Conservation (phyloP, 2,888 invertebrate species). For the Cactoblastis cactorum region DNA sequence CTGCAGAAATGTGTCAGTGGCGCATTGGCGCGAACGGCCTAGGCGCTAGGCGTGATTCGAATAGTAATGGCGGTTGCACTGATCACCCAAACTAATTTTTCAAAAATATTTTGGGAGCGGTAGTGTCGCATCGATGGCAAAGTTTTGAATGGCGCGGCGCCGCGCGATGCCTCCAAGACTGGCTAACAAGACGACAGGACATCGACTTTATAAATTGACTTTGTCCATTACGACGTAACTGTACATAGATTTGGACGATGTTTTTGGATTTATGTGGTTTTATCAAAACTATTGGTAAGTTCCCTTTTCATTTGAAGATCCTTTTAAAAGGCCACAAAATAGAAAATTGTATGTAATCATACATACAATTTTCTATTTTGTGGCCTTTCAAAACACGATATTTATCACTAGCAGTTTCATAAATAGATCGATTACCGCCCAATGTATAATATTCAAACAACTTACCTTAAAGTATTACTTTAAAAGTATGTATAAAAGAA, state of each 20-base stretch:
- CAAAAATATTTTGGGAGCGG: slow-evolving; percentile 60
- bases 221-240: slow-evolving; percentile 67
- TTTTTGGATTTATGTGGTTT: slow-evolving; percentile 24
- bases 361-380: no score
- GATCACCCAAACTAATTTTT: slow-evolving; percentile 51
- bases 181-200: slow-evolving; percentile 66
- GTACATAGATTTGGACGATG: slow-evolving; percentile 44
- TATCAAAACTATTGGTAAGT: no score
- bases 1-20: slow-evolving; percentile 77
- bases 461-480: slow-evolving; percentile 49
- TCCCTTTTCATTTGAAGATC: no score
- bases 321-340: no score
- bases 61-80: slow-evolving; percentile 45
- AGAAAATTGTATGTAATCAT: no score
- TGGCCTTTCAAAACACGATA: no score
- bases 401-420: no score
- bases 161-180: slow-evolving; percentile 60
- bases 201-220: slow-evolving; percentile 76
- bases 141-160: slow-evolving; percentile 63
- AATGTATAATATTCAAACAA: no score
- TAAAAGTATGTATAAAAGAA: no score
- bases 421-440: no score
- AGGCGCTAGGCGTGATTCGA: slow-evolving; percentile 61
- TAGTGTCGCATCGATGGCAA: slow-evolving; percentile 58
- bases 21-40: slow-evolving; percentile 69